A percentile compares a stretch with the other conserved stretches of the same genome.
phyloP scores from a whole-genome alignment of 2,113 vertebrate species.

The Origma solitaria region DNA sequence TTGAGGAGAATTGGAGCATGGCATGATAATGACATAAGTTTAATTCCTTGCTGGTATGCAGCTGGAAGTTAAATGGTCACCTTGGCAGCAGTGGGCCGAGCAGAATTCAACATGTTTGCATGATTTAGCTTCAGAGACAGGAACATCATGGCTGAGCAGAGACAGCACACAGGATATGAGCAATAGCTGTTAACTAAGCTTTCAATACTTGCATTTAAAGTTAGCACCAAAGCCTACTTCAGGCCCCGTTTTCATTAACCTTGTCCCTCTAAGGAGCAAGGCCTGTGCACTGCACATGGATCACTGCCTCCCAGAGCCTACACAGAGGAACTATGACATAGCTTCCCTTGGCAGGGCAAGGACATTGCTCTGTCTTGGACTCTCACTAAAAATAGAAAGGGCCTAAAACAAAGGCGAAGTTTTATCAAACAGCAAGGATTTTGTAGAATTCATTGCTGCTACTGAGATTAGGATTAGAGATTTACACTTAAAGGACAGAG shows the following conservation, averaged over 20 bases:
- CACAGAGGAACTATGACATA: neutral
- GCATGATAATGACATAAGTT: neutral
- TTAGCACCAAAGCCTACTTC: neutral
- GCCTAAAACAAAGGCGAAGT: neutral
- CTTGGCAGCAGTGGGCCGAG: neutral
- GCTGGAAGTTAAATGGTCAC: neutral
- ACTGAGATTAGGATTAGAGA: neutral
- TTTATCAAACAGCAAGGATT: neutral
- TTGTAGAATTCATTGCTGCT: neutral
- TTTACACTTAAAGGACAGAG: neutral
- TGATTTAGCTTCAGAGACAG: neutral
- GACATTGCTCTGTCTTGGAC: neutral
- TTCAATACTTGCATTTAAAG: neutral
- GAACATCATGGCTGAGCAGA: neutral
- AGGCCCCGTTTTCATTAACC: neutral
- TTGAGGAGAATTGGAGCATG: neutral
- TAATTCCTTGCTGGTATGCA: neutral
- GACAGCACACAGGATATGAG: neutral
- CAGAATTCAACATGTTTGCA: neutral
- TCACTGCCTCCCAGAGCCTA: neutral
- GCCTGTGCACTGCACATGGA: neutral
- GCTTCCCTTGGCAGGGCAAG: neutral
- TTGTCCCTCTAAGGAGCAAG: neutral
- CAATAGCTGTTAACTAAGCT: neutral
- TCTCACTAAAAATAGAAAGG: neutral